phyloP scores from a whole-genome alignment of 2,113 vertebrate species.

The Cinclus mexicanus region DNA sequence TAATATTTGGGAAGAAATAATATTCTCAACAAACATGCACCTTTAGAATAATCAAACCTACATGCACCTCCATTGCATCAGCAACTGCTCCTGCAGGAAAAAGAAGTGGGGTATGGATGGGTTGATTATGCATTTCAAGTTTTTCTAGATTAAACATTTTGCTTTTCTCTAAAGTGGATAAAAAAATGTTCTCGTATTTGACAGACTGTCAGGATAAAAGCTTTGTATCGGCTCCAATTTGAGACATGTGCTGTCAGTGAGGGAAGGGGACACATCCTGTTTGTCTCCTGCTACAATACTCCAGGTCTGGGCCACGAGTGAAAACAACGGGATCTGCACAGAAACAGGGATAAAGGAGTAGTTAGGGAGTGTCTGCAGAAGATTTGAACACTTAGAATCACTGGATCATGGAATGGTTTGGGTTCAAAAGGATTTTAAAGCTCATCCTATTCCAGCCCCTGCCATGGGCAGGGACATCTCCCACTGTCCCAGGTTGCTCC shows the following conservation, averaged over 20 bases:
- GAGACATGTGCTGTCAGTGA: not conserved
- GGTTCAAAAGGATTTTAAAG: not conserved
- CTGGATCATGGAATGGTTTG: not conserved
- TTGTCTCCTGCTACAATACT: not conserved
- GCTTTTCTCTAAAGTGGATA: not conserved
- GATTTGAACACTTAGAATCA: not conserved
- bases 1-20: not conserved
- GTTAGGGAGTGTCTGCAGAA: not conserved
- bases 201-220: not conserved
- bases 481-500: not conserved
- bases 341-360: not conserved
- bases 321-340: not conserved
- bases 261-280: not conserved
- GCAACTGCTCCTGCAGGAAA: not conserved
- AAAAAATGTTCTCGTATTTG: not conserved
- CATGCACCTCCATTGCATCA: not conserved
- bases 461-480: not conserved
- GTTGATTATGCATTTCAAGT: not conserved
- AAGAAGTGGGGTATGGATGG: not conserved
- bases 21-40: not conserved
- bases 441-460: not conserved
- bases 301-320: not conserved
- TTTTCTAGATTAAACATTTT: slow-evolving; percentile 18
- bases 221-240: not conserved
- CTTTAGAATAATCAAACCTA: not conserved